phyloP scores from a whole-genome alignment of 2,888 invertebrate species.

The Hypena proboscidalis region DNA sequence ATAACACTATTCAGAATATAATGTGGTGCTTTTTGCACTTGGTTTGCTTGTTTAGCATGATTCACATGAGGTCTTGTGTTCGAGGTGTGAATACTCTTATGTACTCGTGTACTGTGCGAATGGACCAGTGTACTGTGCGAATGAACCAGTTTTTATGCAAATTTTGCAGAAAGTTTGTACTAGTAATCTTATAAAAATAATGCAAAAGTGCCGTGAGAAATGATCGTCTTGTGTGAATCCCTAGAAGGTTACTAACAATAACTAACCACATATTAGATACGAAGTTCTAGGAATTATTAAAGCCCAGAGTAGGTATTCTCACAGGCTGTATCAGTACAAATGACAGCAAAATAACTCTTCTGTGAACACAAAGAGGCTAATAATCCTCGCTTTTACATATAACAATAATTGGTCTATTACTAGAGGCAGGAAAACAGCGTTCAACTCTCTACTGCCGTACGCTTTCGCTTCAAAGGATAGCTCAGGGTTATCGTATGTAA shows the following conservation, averaged over 20 bases:
- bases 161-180: no score
- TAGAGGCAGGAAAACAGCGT: constrained; percentile 32
- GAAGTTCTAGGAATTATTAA: no score
- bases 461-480: constrained; percentile 35
- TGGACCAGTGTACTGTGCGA: no score
- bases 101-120: neutral
- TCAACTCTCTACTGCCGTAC: constrained; percentile 7
- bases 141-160: no score
- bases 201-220: no score
- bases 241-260: no score
- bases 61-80: constrained; percentile 1
- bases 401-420: constrained; percentile 38
- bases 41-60: neutral
- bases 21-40: constrained; percentile 1
- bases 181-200: no score
- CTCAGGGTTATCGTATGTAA: neutral
- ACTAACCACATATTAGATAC: no score
- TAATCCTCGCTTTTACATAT: constrained; percentile 32
- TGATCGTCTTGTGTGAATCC: no score
- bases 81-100: neutral
- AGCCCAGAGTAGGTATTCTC: neutral
- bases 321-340: neutral
- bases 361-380: constrained; percentile 3
- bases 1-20: constrained; percentile 10
- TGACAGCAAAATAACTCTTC: neutral